Base-by-base conservation (phyloP, 2,113 vertebrate genomes). In the Athene noctua region DNA sequence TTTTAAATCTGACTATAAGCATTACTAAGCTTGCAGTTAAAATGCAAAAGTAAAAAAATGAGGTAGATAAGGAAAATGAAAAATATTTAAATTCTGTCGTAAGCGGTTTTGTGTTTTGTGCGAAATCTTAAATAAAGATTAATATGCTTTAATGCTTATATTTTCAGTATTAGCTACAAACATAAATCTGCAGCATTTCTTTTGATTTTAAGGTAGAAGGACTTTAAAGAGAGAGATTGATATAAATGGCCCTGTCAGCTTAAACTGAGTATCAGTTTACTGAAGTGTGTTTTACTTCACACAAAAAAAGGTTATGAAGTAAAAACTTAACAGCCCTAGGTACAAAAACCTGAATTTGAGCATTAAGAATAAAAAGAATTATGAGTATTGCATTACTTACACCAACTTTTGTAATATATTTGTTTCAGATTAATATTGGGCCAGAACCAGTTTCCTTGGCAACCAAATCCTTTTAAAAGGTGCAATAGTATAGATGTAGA, bases 361-460 rank as follows among this genome's bases (percentile, higher is more conserved):
- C 93, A 92, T 95, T 93, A 96, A 73, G 89, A 81, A 80, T 72
- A 82, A 95, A 96, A 96, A 85, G 54, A 96, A 97, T 85, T 92
- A 82, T 36, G 85, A 89, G 67, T 94, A 86, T 66, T 95, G 90
- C 87, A 92, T 86, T 93, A 90, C 96, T 97, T 96, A 93, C 93
- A 86, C 90, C 95, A 98, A 95, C 96, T 97, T 97, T 97, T 97
- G 95, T 97, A 97, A 97, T 97, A 90, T 94, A 97, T 97, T 98
- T 98, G 96, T 98, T 99, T 98, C 97, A 98, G 98, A 98, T 99
- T 98, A 99, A 98, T 98, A 98, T 97, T 98, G 99, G 99, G 98
- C 99, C 99, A 98, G 98, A 98, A 98, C 98, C 98, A 98, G 99
- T 99, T 99, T 98, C 99, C 98, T 98, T 99, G 99, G 98, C 98